phyloP scores from a whole-genome alignment of 2,888 invertebrate species.

The Gari tellinella region DNA sequence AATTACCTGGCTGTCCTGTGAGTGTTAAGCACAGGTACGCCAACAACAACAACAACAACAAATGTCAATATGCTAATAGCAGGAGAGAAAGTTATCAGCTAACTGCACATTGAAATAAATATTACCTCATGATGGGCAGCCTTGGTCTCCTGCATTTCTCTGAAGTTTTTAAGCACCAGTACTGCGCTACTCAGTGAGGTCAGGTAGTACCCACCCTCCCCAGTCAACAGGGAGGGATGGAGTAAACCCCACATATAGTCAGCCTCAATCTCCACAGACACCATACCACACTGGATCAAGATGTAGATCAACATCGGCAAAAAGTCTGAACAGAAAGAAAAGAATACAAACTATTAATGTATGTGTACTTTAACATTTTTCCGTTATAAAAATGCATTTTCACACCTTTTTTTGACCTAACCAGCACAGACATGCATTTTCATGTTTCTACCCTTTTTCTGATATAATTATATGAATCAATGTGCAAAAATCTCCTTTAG shows the following conservation, averaged over 20 bases:
- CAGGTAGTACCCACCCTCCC: conserved; percentile 97
- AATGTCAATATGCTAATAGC: neutral
- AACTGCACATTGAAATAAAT: neutral
- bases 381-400: too few species aligned
- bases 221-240: conserved; percentile 94
- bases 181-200: conserved; percentile 97
- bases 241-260: conserved; percentile 97
- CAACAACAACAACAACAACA: neutral
- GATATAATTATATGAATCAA: too few species aligned
- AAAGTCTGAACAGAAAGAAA: conserved; percentile 88
- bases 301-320: conserved; percentile 96
- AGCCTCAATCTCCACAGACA: conserved; percentile 97
- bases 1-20: too few species aligned
- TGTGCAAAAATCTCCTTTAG: too few species aligned
- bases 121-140: conserved; percentile 69
- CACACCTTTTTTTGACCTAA: too few species aligned
- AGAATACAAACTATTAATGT: neutral
- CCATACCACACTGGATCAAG: conserved; percentile 94
- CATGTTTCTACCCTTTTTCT: too few species aligned
- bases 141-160: conserved; percentile 72
- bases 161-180: conserved; percentile 91
- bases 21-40: too few species aligned
- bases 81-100: neutral
- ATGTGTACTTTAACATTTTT: too few species aligned
- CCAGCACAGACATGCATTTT: too few species aligned